A percentile compares a stretch with the other conserved stretches of the same genome.
Conservation (phyloP, 1,140 invertebrate species). For the Potamilus streckersoni region DNA sequence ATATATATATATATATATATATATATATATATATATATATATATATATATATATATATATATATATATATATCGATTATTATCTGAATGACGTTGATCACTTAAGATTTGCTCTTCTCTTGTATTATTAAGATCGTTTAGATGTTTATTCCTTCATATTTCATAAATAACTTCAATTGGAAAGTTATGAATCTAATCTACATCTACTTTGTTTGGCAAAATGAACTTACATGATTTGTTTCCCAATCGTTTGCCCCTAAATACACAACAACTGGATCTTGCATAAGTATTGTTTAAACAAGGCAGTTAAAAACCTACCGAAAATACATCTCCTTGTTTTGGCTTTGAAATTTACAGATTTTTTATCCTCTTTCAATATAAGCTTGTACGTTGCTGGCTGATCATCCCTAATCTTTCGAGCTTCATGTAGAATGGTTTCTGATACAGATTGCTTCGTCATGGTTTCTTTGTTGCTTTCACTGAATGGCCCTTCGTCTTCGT, state of each 20-base stretch:
- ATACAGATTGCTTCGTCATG: conserved; percentile 8
- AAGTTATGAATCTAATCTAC: background rate
- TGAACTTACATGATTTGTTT: background rate
- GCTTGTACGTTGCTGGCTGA: conserved; percentile 5
- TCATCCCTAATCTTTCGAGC: background rate
- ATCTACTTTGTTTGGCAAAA: background rate
- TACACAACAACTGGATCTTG: background rate
- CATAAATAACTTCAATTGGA: too few species aligned
- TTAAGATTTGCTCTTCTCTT: too few species aligned
- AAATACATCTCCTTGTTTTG: conserved; percentile 21
- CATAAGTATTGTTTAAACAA: background rate
- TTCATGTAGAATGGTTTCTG: conserved; percentile 7
- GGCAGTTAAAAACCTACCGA: conserved; percentile 14
- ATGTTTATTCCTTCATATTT: too few species aligned
- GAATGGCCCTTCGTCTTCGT: conserved; percentile 15
- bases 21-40: too few species aligned
- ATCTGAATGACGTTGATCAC: too few species aligned
- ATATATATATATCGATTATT: too few species aligned
- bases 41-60: too few species aligned
- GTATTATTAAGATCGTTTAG: too few species aligned
- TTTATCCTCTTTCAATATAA: conserved; percentile 3
- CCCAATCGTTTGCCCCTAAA: background rate
- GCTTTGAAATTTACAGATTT: conserved; percentile 7
- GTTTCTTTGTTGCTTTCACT: conserved; percentile 10
- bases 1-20: too few species aligned